Evolutionary conservation across 2,797 vertebrate species (phyloP), one percentile per base, ranked within the genome.

Genomic region (Enteromius mattozi): DNA sequence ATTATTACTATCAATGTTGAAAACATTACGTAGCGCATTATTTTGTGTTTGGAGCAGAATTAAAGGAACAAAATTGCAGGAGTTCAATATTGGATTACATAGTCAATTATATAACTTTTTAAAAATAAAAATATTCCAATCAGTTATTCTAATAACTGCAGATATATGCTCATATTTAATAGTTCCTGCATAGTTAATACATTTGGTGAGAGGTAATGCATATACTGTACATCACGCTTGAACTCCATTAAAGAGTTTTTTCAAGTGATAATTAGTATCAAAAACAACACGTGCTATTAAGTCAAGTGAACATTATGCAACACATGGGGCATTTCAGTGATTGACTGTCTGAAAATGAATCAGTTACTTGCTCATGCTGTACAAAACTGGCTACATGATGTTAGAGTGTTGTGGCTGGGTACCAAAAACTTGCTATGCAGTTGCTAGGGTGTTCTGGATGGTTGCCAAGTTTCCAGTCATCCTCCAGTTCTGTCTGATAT

Each of bases 281-380:
- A 56, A 74, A 90, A 76, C 80, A 56, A 47, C 72, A 35, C 37
- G 49, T 65, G 71, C 86, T 72, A 85, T 70, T 84, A 76, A 16
- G 49, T 76, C 49, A 77, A 65, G 51, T 59, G 71, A 47, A 71
- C 21, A 14, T 85, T 82, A 84, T 74, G 68, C 83, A 54, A 42
- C 74, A 21, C 47, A 37, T 68, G 14, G 80, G 84, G 84, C 8
- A 80, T 68, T 30, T 72, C 70, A 49, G 17, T 35, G 9, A 35
- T 10, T 35, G 30, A 35, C 68, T 54, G 47, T 75, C 9, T 54
- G 5, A 54, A 35, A 30, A 49, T 42, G 19, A 81, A 45, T 70
- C 68, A 87, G 70, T 72, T 45, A 49, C 42, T 30, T 72, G 42
- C 45, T 47, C 69, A 72, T 47, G 27, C 13, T 63, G 59, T 16